Conservation (phyloP, 2,888 invertebrate genomes). For the Morpho achilles region DNA sequence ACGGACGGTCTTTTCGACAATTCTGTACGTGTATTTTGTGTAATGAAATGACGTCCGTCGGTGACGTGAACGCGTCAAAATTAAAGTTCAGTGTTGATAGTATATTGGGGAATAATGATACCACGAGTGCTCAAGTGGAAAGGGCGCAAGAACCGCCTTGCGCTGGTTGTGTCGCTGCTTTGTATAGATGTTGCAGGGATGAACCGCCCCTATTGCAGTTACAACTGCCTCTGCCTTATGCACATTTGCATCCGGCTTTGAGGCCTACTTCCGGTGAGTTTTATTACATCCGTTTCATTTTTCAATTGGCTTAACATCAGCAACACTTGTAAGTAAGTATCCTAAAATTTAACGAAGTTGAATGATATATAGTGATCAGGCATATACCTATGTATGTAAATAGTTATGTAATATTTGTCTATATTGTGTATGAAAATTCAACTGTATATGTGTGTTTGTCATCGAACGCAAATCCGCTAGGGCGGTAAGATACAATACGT, state of each 20-base stretch:
- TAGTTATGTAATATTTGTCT: no score
- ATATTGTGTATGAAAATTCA: no score
- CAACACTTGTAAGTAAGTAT: no score
- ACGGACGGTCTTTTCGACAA: slow-evolving; percentile 31
- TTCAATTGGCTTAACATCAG: no score
- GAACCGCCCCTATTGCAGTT: slow-evolving; percentile 61
- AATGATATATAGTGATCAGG: no score
- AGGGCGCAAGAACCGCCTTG: slow-evolving; percentile 69
- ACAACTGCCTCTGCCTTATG: slow-evolving; percentile 58
- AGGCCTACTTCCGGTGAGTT: slow-evolving; percentile 62
- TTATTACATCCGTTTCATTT: neutral
- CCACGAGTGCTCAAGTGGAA: slow-evolving; percentile 33
- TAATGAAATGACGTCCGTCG: slow-evolving; percentile 56
- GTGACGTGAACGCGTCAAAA: slow-evolving; percentile 57
- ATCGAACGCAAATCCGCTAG: no score
- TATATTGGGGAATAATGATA: slow-evolving; percentile 77
- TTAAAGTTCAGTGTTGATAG: slow-evolving; percentile 86
- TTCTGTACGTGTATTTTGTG: slow-evolving; percentile 21
- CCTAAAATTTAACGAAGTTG: no score
- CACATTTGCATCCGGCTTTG: slow-evolving; percentile 68
- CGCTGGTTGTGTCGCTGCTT: slow-evolving; percentile 82
- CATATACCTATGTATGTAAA: no score
- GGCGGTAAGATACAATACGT: no score
- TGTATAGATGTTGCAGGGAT: slow-evolving; percentile 81
- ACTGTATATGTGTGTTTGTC: no score